Conservation (phyloP, 2,113 vertebrate genomes). For the Salvelinus namaycush region DNA sequence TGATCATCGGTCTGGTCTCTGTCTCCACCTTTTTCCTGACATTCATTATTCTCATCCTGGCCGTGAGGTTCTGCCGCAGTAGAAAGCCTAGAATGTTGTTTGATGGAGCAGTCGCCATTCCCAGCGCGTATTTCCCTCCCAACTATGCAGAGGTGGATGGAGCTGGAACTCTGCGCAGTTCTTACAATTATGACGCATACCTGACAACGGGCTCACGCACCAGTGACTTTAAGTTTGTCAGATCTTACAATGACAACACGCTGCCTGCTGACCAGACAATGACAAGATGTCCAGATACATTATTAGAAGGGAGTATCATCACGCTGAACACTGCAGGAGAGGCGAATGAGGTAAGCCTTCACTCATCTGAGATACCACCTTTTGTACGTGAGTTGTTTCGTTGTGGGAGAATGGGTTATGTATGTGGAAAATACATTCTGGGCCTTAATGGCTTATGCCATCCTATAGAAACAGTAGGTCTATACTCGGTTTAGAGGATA, state of each 20-base stretch:
- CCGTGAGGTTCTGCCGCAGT: slow-evolving; percentile 65
- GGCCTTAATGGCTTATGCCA: too few species aligned
- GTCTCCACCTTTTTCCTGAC: slow-evolving; percentile 75
- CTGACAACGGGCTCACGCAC: slow-evolving; percentile 63
- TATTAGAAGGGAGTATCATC: too few species aligned
- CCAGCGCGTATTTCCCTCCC: slow-evolving; percentile 60
- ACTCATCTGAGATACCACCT: too few species aligned
- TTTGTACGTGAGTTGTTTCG: too few species aligned
- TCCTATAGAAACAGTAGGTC: too few species aligned
- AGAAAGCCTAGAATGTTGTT: slow-evolving; percentile 61
- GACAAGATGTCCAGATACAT: too few species aligned
- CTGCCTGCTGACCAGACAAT: too few species aligned
- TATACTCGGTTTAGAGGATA: too few species aligned
- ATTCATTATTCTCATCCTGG: slow-evolving; percentile 65
- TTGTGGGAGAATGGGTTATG: too few species aligned
- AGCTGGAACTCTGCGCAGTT: slow-evolving; percentile 64
- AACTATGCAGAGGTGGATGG: slow-evolving; percentile 44
- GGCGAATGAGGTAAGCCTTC: too few species aligned
- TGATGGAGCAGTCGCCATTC: slow-evolving; percentile 61
- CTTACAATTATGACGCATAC: slow-evolving; percentile 66
- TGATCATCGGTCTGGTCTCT: slow-evolving; percentile 65
- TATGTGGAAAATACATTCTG: too few species aligned
- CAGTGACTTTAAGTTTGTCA: slow-evolving; percentile 68
- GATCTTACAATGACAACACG: slow-evolving; percentile 62
- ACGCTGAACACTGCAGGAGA: too few species aligned